phyloP scores from a whole-genome alignment of 2,113 vertebrate species.

The Apistogramma diplotaenia region DNA sequence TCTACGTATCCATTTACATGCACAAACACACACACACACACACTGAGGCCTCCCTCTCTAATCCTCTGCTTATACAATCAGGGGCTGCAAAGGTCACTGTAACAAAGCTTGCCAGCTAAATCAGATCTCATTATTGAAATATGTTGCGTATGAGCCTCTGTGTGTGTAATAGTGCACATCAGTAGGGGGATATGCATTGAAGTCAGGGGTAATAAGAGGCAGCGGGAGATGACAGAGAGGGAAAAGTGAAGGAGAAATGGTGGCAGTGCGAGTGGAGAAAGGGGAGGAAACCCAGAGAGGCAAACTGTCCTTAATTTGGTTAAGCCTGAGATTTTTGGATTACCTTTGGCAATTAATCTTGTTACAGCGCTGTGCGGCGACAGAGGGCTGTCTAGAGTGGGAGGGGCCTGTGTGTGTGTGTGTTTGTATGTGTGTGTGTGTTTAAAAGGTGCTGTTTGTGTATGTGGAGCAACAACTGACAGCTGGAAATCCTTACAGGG shows the following conservation, averaged over 20 bases:
- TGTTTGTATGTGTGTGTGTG: not conserved
- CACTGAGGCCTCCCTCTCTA: not conserved
- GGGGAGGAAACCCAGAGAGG: conserved; percentile 25
- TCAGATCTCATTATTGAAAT: conserved; percentile 23
- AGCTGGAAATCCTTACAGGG: not conserved
- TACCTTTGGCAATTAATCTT: conserved; percentile 75
- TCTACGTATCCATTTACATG: not conserved
- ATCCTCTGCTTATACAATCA: conserved; percentile 18
- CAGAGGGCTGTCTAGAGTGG: conserved; percentile 8
- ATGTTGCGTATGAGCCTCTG: not conserved
- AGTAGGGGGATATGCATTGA: not conserved
- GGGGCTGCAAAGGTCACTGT: not conserved
- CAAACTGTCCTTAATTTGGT: conserved; percentile 69
- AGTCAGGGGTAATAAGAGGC: not conserved
- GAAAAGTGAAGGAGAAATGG: not conserved
- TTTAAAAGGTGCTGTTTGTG: not conserved
- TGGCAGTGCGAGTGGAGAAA: conserved; percentile 10
- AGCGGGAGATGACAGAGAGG: not conserved
- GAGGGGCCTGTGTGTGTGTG: not conserved
- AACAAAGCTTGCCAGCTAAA: conserved; percentile 3
- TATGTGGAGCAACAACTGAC: not conserved
- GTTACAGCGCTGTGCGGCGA: conserved; percentile 51
- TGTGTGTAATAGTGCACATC: not conserved
- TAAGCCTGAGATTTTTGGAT: conserved; percentile 75
- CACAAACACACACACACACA: not conserved